Percentiles rank a stretch among this genome's conserved stretches.
phyloP scores from a whole-genome alignment of 2,888 invertebrate species.

The Hyalella azteca region DNA sequence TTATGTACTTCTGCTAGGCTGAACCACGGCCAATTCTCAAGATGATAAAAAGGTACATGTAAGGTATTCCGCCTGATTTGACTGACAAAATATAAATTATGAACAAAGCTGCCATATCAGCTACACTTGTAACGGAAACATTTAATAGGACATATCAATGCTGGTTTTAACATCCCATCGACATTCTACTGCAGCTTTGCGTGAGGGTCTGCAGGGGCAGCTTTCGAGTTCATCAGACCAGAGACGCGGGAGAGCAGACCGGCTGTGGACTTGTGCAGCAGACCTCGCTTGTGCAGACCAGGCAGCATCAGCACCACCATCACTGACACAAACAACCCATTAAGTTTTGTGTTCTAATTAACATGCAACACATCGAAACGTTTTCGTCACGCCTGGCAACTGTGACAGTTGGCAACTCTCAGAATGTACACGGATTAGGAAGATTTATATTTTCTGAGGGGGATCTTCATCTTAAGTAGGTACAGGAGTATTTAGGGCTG shows the following conservation, averaged over 20 bases:
- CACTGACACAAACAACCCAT: constrained; percentile 22
- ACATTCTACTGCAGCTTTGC: neutral
- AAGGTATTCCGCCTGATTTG: too few relatives aligned
- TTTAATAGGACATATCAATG: too few relatives aligned
- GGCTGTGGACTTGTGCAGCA: constrained; percentile 8
- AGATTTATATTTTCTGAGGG: neutral
- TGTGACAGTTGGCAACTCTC: neutral
- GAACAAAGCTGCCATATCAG: too few relatives aligned
- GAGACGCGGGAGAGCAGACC: neutral
- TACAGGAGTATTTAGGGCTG: neutral
- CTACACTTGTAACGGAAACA: too few relatives aligned
- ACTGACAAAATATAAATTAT: too few relatives aligned
- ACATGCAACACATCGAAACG: neutral
- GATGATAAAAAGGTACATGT: too few relatives aligned
- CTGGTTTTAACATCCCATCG: too few relatives aligned
- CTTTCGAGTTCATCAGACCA: neutral
- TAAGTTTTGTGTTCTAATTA: neutral
- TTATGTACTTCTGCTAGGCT: too few relatives aligned
- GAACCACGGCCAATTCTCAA: too few relatives aligned
- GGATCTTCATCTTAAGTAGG: neutral
- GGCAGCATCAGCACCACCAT: constrained; percentile 24
- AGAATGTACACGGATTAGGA: neutral
- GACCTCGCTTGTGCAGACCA: constrained; percentile 15
- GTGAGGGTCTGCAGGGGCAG: neutral
- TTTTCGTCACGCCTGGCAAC: neutral